Conservation (phyloP, 2,797 vertebrate species). For the Manis crassicaudata region DNA sequence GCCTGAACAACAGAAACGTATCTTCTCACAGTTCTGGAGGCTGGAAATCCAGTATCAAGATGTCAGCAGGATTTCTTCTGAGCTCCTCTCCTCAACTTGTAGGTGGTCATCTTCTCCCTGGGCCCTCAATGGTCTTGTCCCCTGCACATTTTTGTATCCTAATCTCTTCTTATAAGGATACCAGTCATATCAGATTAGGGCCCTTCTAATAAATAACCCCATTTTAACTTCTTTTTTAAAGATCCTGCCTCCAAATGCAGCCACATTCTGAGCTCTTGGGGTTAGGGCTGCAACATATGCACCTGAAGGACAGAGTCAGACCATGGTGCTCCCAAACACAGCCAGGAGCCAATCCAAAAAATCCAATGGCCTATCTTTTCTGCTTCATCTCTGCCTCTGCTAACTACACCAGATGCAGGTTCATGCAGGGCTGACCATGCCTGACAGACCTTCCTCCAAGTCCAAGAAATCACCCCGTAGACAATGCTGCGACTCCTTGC, state of each 20-base stretch:
- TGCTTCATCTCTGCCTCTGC: not conserved
- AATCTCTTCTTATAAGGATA: not conserved
- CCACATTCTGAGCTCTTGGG: not conserved
- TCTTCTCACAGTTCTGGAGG: not conserved
- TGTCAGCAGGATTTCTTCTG: not conserved
- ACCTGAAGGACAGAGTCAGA: not conserved
- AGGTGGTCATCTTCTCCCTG: not conserved
- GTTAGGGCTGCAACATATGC: not conserved
- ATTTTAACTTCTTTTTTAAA: slow-evolving; percentile 4
- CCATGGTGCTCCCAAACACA: not conserved
- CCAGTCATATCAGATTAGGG: not conserved
- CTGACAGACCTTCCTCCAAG: not conserved
- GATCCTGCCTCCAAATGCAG: not conserved
- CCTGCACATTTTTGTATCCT: not conserved
- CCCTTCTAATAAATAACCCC: not conserved
- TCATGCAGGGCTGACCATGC: not conserved
- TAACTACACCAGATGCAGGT: not conserved
- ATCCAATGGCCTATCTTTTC: not conserved
- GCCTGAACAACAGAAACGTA: not conserved
- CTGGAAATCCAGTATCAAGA: not conserved
- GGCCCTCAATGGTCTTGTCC: not conserved
- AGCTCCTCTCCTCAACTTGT: not conserved
- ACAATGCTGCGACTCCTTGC: not conserved
- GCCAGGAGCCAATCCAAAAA: not conserved
- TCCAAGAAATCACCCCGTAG: not conserved